Conservation (phyloP, 2,113 vertebrate species). For the Tinamus guttatus region DNA sequence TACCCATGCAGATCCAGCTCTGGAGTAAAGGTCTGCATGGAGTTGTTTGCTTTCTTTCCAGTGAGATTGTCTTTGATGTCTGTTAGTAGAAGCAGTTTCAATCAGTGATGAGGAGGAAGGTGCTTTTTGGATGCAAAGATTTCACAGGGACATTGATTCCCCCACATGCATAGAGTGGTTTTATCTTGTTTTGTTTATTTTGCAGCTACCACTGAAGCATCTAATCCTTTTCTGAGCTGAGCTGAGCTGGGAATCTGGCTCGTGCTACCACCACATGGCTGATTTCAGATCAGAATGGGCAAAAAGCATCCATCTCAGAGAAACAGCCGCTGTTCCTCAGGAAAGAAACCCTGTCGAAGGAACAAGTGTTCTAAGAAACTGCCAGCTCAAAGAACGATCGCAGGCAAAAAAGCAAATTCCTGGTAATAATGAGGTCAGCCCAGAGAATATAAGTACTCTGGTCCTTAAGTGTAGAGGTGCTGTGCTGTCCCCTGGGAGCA, state of each 20-base stretch:
- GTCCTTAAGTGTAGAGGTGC: background rate
- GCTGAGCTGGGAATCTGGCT: background rate
- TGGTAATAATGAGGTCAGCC: background rate
- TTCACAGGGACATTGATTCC: background rate
- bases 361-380: background rate
- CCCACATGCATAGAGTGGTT: fast-evolving
- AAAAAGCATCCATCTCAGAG: background rate
- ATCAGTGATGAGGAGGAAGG: fast-evolving
- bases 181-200: background rate
- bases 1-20: background rate
- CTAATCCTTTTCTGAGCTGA: background rate
- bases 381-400: fast-evolving
- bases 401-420: background rate
- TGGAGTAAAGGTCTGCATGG: background rate
- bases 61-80: background rate
- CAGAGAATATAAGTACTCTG: background rate
- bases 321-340: background rate
- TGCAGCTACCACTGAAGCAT: background rate
- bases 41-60: background rate
- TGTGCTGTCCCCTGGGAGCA: background rate
- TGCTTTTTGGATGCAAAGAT: background rate
- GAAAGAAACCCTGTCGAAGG: background rate
- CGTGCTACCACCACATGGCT: background rate
- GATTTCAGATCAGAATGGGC: background rate
- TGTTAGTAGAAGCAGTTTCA: background rate